Evolutionary conservation across 2,888 invertebrate species (phyloP).

Genomic region (Pemphredon lugubris): DNA sequence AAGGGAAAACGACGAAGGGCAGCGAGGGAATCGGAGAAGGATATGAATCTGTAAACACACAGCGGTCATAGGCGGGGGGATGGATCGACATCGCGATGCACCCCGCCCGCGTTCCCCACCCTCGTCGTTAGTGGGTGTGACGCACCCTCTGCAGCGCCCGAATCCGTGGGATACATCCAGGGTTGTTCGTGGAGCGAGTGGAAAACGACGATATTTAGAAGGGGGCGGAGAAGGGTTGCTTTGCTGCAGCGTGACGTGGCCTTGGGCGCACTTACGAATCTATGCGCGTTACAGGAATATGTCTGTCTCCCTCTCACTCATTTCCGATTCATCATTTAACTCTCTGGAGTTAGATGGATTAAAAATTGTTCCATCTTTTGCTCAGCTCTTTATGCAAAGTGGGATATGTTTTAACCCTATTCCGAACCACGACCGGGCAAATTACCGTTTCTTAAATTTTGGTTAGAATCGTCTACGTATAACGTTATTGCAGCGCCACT

Average conservation of each 20-base stretch:
- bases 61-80: conserved; percentile 36
- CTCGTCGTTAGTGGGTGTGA: conserved; percentile 48
- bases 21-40: conserved; percentile 31
- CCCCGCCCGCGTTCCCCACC: conserved; percentile 35
- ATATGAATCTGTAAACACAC: conserved; percentile 66
- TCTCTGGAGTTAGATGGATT: not conserved
- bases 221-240: conserved; percentile 22
- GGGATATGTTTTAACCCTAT: no score
- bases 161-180: conserved; percentile 49
- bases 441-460: no score
- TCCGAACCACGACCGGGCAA: no score
- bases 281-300: conserved; percentile 29
- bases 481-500: no score
- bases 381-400: not conserved
- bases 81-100: conserved; percentile 48
- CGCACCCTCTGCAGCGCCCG: conserved; percentile 46
- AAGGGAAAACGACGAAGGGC: conserved; percentile 18
- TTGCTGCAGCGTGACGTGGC: conserved; percentile 61
- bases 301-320: not conserved
- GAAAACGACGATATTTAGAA: conserved; percentile 42
- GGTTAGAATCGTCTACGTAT: no score
- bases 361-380: no score
- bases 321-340: not conserved
- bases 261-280: conserved; percentile 50
- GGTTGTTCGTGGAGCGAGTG: conserved; percentile 47